A percentile compares a stretch with the other conserved stretches of the same genome.
These are phyloP conservation scores for Leptinotarsa haldemani DNA, from an alignment of 2,888 invertebrate species.

Conservation along the genomic window DNA sequence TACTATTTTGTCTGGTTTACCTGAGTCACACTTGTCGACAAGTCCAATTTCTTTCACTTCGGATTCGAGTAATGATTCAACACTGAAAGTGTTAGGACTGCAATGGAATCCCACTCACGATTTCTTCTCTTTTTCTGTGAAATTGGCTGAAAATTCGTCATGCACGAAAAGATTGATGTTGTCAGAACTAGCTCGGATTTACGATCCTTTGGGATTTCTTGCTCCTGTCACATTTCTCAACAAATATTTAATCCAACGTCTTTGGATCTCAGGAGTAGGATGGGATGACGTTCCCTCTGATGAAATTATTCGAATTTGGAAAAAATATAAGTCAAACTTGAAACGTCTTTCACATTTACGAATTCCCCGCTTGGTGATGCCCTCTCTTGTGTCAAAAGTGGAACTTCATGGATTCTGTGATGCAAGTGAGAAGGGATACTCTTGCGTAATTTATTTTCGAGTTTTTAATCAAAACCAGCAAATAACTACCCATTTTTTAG, in stretches of 20 bases:
- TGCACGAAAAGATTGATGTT: conserved; percentile 5
- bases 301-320: not conserved
- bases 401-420: too few species aligned
- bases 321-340: too few species aligned
- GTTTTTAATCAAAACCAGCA: too few species aligned
- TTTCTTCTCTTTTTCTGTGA: not conserved
- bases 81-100: not conserved
- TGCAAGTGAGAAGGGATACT: too few species aligned
- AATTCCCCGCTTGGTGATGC: too few species aligned
- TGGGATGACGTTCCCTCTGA: not conserved
- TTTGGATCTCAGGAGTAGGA: not conserved
- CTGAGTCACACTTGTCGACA: not conserved
- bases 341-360: too few species aligned
- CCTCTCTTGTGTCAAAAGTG: too few species aligned
- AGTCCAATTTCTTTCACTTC: not conserved
- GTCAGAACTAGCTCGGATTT: conserved; percentile 1
- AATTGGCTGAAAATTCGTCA: not conserved
- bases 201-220: conserved; percentile 2
- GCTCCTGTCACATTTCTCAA: conserved; percentile 6
- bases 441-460: too few species aligned
- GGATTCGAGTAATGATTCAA: not conserved
- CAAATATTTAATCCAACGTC: not conserved
- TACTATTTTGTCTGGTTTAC: not conserved
- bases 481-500: too few species aligned
- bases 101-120: not conserved